A percentile compares a stretch with the other conserved stretches of the same genome.
phyloP scores from a whole-genome alignment of 2,113 vertebrate species.

The Emydura subglobosa region DNA sequence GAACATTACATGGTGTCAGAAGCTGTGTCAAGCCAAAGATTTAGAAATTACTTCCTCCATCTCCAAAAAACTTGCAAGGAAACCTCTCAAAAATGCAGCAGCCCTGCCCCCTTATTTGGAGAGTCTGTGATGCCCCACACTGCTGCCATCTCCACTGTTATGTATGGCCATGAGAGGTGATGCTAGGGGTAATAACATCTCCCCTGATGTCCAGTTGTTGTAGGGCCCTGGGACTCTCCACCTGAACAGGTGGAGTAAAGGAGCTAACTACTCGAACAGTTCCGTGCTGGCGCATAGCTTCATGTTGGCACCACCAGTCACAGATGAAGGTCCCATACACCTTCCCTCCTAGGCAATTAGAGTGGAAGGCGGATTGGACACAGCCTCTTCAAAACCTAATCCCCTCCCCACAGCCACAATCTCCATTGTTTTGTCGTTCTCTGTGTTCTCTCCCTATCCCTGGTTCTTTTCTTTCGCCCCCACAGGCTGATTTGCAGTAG shows the following conservation, averaged over 20 bases:
- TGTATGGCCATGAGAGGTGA: background rate
- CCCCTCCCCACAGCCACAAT: background rate
- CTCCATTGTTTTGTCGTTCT: background rate
- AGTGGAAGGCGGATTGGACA: background rate
- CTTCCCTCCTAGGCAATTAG: background rate
- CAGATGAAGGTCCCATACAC: background rate
- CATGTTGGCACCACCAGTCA: background rate
- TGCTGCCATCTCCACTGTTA: background rate
- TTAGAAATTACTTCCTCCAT: background rate
- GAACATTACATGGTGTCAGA: background rate
- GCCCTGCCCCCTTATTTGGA: background rate
- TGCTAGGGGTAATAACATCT: fast-evolving
- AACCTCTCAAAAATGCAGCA: background rate
- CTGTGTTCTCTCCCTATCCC: background rate
- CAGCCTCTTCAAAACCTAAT: background rate
- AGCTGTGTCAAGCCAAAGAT: background rate
- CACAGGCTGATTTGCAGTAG: background rate
- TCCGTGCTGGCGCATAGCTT: background rate
- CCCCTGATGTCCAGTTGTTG: background rate
- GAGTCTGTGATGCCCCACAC: background rate
- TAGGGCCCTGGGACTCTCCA: background rate
- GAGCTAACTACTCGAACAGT: background rate
- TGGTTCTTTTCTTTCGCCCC: background rate
- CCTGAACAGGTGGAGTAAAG: background rate
- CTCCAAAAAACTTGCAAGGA: background rate